Conservation (phyloP, 2,888 invertebrate species). For the Hemistola chrysoprasaria region DNA sequence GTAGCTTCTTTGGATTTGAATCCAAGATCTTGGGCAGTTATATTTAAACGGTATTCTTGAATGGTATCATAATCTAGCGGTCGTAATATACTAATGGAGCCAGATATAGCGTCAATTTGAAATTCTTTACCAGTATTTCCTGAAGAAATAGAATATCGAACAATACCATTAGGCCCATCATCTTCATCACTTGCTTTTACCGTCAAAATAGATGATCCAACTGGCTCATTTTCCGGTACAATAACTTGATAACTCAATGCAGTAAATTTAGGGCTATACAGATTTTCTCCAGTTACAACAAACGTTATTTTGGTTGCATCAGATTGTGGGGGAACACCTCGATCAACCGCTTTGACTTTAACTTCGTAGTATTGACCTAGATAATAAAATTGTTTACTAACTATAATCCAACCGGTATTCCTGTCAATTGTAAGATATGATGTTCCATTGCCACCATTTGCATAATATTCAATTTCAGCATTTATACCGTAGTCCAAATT, state of each 20-base stretch:
- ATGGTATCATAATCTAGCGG: conserved; percentile 93
- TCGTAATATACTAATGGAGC: conserved; percentile 90
- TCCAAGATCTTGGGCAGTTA: conserved; percentile 93
- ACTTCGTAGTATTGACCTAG: conserved; percentile 86
- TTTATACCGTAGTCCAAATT: conserved; percentile 93
- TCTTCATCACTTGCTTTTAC: conserved; percentile 93
- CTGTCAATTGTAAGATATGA: conserved; percentile 88
- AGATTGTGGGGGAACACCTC: conserved; percentile 92
- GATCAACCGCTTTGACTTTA: conserved; percentile 89
- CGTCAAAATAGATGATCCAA: conserved; percentile 92
- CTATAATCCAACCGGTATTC: conserved; percentile 90
- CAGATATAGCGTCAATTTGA: conserved; percentile 87
- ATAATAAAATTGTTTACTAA: conserved; percentile 82
- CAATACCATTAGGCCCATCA: conserved; percentile 93
- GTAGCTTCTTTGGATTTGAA: conserved; percentile 89
- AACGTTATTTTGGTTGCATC: conserved; percentile 88
- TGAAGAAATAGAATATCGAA: conserved; percentile 91
- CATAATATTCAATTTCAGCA: conserved; percentile 91
- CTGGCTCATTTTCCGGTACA: conserved; percentile 94
- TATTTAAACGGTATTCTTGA: conserved; percentile 92
- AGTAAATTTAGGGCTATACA: conserved; percentile 90
- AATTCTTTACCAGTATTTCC: conserved; percentile 93
- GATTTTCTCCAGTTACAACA: conserved; percentile 93
- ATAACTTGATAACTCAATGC: conserved; percentile 93
- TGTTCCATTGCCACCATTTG: conserved; percentile 89